These are phyloP conservation scores for Pelmatolapia mariae DNA, from an alignment of 2,113 vertebrate species.

Conservation along the genomic window DNA sequence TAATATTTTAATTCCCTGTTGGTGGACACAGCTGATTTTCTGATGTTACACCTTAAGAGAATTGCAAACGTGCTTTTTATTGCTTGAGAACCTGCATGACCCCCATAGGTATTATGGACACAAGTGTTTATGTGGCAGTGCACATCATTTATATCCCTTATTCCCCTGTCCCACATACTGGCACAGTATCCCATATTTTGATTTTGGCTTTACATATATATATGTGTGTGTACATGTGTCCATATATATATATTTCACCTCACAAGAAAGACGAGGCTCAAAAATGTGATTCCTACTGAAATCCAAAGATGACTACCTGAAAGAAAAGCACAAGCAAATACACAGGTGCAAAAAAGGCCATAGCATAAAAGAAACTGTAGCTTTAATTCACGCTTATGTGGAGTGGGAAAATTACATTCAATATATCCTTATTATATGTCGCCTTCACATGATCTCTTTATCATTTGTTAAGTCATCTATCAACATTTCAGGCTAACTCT, in stretches of 20 bases:
- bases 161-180: not conserved
- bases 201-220: not conserved
- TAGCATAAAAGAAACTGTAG: not conserved
- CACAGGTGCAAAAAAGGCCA: not conserved
- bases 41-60: not conserved
- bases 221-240: rapidly evolving
- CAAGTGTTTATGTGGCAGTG: not conserved
- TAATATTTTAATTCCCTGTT: not conserved
- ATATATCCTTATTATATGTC: not conserved
- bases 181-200: not conserved
- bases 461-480: not conserved
- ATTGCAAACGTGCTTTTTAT: not conserved
- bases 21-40: not conserved
- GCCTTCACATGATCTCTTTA: not conserved
- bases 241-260: not conserved
- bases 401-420: not conserved
- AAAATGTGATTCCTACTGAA: not conserved
- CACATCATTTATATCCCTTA: not conserved
- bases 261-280: not conserved
- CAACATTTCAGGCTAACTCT: not conserved
- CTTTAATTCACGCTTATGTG: not conserved
- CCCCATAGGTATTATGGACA: not conserved
- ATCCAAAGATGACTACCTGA: not conserved
- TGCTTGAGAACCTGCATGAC: not conserved
- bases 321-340: not conserved